phyloP scores from a whole-genome alignment of 2,888 invertebrate species.

The Brachypterus glaber region DNA sequence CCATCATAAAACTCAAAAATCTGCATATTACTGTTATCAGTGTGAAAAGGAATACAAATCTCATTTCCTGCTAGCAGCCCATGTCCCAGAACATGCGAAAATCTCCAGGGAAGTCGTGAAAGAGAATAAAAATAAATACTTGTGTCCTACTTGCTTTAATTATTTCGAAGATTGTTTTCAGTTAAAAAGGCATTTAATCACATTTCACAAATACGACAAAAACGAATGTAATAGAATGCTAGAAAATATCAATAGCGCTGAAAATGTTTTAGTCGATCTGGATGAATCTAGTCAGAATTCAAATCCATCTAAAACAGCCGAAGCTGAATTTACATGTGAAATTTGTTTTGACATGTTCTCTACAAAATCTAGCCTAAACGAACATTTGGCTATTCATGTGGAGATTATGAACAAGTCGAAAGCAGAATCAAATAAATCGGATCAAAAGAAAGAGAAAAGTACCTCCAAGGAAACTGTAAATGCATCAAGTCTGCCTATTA shows the following conservation, averaged over 20 bases:
- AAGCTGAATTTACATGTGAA: conserved; percentile 9
- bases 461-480: too few relatives aligned
- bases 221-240: too few relatives aligned
- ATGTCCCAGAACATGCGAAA: too few relatives aligned
- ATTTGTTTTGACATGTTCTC: conserved; percentile 14
- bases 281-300: too few relatives aligned
- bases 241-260: too few relatives aligned
- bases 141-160: conserved; percentile 18
- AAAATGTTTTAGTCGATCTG: too few relatives aligned
- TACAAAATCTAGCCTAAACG: not conserved
- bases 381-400: conserved; percentile 12
- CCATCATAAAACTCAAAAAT: too few relatives aligned
- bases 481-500: too few relatives aligned
- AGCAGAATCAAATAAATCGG: conserved; percentile 1
- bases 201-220: conserved; percentile 15
- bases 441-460: conserved; percentile 6
- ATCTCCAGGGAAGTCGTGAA: too few relatives aligned
- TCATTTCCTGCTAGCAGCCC: too few relatives aligned
- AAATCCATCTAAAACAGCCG: too few relatives aligned
- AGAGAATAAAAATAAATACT: conserved; percentile 15
- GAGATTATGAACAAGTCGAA: conserved; percentile 5
- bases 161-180: conserved; percentile 24
- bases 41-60: conserved; percentile 23
- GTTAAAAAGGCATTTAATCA: conserved; percentile 21
- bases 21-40: conserved; percentile 21